These are phyloP conservation scores for Acholoe squamosa DNA, from an alignment of 2,888 invertebrate species.

Conservation along the genomic window DNA sequence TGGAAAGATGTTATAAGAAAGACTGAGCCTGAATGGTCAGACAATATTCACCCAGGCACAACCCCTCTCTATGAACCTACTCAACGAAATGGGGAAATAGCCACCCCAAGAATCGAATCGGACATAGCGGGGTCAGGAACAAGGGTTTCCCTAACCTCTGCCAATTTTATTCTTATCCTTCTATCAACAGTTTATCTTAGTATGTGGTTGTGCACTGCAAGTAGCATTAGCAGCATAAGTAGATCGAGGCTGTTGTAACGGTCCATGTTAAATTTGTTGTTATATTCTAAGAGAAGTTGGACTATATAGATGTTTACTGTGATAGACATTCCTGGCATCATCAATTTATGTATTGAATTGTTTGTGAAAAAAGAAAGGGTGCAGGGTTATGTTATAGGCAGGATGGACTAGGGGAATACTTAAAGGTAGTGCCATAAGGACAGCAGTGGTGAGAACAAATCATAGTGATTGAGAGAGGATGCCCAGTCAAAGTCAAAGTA, in stretches of 20 bases:
- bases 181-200: background rate
- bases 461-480: background rate
- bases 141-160: background rate
- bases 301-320: conserved; percentile 24
- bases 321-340: conserved; percentile 49
- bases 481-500: too few relatives aligned
- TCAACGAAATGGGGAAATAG: background rate
- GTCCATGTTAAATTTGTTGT: background rate
- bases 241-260: background rate
- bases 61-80: background rate
- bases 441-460: background rate
- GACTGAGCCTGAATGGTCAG: background rate
- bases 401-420: background rate
- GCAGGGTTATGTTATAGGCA: too few relatives aligned
- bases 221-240: background rate
- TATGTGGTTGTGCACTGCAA: background rate
- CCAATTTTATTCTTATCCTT: background rate
- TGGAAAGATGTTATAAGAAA: background rate
- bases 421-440: background rate
- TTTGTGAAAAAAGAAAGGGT: background rate
- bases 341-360: background rate
- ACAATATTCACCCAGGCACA: background rate
- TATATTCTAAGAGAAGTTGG: background rate
- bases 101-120: background rate
- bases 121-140: background rate